Evolutionary conservation across 2,113 vertebrate genomes (phyloP).

Genomic region (Nothocercus julius): DNA sequence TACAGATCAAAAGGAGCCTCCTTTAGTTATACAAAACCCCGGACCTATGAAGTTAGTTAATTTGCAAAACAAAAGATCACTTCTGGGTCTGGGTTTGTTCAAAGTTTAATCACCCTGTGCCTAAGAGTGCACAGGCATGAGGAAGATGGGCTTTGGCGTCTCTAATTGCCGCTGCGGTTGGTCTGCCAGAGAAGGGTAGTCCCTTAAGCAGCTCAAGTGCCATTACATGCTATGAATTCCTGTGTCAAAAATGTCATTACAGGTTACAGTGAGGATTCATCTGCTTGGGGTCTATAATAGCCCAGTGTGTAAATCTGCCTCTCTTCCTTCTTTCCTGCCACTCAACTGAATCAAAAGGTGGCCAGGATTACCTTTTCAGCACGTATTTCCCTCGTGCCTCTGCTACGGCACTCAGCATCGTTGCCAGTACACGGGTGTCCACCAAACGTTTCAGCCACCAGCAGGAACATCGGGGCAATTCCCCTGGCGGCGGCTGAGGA

Average conservation of each 20-base stretch:
- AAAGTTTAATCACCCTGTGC: background rate
- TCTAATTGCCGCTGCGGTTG: conserved; percentile 6
- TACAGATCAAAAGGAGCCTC: conserved; percentile 11
- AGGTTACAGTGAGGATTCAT: conserved; percentile 17
- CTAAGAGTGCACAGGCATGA: background rate
- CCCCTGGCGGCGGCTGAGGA: background rate
- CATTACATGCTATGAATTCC: conserved; percentile 46
- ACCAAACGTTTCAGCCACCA: background rate
- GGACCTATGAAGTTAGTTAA: conserved; percentile 30
- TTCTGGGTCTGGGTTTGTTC: conserved; percentile 10
- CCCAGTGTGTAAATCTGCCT: background rate
- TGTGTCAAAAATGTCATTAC: conserved; percentile 19
- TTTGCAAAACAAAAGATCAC: conserved; percentile 14
- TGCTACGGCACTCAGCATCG: background rate
- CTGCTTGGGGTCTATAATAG: background rate
- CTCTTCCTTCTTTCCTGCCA: conserved; percentile 27
- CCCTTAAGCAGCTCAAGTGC: background rate
- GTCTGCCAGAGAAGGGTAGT: background rate
- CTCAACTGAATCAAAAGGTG: background rate
- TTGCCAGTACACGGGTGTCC: background rate
- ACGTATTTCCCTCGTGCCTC: background rate
- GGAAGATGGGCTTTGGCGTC: background rate
- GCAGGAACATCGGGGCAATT: background rate
- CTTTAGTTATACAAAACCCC: background rate
- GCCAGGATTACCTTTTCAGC: background rate